A percentile compares a stretch with the other conserved stretches of the same genome.
Evolutionary conservation across 2,113 vertebrate genomes (phyloP).

Genomic region (Nestor notabilis): DNA sequence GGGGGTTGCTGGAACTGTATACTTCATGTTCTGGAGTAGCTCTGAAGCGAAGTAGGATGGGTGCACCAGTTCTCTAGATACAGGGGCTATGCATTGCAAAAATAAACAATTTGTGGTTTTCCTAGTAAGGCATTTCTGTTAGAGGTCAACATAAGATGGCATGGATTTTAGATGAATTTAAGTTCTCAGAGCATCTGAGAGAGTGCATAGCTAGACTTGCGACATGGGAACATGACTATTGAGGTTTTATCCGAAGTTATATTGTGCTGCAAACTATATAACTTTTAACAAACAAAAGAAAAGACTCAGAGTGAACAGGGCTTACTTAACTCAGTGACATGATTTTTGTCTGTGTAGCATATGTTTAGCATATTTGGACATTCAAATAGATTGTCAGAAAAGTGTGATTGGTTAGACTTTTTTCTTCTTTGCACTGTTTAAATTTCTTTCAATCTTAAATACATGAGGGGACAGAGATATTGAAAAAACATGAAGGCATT

Average conservation of each 20-base stretch:
- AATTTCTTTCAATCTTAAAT: not conserved
- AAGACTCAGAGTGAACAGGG: not conserved
- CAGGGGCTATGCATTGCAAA: not conserved
- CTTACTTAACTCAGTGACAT: not conserved
- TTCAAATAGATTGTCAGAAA: not conserved
- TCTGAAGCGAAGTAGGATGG: not conserved
- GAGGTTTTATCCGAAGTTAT: not conserved
- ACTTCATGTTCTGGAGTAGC: not conserved
- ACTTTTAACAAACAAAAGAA: not conserved
- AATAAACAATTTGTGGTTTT: not conserved
- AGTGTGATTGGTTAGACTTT: not conserved
- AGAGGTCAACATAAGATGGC: not conserved
- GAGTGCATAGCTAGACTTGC: not conserved
- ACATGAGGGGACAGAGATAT: not conserved
- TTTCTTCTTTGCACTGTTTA: not conserved
- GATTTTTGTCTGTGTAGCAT: not conserved
- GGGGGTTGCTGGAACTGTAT: not conserved
- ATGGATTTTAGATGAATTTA: conserved; percentile 6
- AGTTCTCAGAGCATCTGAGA: not conserved
- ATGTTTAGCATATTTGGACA: not conserved
- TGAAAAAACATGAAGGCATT: not conserved
- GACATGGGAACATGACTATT: not conserved
- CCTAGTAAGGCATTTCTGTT: not conserved
- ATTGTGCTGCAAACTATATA: not conserved
- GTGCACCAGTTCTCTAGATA: not conserved